Conservation (phyloP, 2,888 invertebrate genomes). For the Nephrotoma guestfalica region DNA sequence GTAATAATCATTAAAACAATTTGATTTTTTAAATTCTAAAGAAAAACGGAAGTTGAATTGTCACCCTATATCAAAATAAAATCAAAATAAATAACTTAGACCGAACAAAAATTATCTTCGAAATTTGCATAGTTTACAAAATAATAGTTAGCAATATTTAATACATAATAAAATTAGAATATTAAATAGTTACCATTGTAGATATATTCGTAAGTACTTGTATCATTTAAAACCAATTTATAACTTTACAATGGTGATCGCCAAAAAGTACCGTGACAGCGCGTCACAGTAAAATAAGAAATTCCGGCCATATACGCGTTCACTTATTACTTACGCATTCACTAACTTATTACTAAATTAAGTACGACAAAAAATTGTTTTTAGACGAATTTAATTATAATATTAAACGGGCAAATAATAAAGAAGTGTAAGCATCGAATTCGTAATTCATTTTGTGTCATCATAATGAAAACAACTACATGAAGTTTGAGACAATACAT, state of each 20-base stretch:
- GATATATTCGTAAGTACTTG: background rate
- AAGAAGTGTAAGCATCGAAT: no score
- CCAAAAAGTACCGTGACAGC: background rate
- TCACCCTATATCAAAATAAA: background rate
- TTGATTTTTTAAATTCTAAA: background rate
- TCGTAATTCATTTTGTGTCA: no score
- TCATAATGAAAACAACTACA: no score
- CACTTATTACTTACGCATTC: background rate
- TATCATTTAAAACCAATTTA: background rate
- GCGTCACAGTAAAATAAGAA: background rate
- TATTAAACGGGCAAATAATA: no score
- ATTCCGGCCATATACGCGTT: background rate
- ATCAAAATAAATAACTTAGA: background rate
- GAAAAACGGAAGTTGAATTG: background rate
- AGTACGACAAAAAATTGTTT: no score
- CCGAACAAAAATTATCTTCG: background rate
- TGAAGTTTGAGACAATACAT: no score
- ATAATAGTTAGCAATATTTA: background rate
- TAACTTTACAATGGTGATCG: background rate
- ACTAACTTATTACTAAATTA: no score
- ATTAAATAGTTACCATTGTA: background rate
- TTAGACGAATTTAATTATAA: no score
- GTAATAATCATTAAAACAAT: background rate
- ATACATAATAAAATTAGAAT: background rate
- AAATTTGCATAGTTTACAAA: background rate